Conservation (phyloP, 1,140 invertebrate species). For the Caenorhabditis elegans region DNA sequence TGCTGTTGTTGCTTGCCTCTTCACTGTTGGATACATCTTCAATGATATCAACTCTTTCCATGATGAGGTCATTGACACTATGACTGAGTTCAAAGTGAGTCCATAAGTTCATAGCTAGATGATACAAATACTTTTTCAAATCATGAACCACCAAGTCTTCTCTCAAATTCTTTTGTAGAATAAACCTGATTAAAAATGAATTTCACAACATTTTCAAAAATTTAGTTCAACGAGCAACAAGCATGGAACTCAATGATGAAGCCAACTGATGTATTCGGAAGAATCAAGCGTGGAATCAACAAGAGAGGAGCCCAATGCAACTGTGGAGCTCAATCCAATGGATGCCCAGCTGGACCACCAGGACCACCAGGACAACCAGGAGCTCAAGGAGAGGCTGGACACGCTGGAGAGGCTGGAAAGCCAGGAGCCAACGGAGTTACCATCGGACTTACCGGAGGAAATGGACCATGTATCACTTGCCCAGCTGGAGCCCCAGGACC, state of each 20-base stretch:
- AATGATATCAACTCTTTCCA: constrained; percentile 53
- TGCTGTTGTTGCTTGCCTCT: constrained; percentile 45
- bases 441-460: not conserved
- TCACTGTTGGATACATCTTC: constrained; percentile 51
- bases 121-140: too few species aligned
- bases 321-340: not conserved
- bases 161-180: too few species aligned
- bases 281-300: constrained; percentile 35
- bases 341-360: constrained; percentile 36
- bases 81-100: constrained; percentile 52
- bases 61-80: constrained; percentile 50
- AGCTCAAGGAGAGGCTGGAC: constrained; percentile 24
- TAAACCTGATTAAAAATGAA: too few species aligned
- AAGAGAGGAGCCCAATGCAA: constrained; percentile 20
- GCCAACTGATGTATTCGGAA: not conserved
- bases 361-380: constrained; percentile 39
- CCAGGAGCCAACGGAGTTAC: constrained; percentile 21
- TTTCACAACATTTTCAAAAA: not conserved
- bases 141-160: too few species aligned
- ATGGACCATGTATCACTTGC: constrained; percentile 15
- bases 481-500: constrained; percentile 38
- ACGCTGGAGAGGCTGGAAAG: constrained; percentile 40
- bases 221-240: constrained; percentile 40
- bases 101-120: not conserved
- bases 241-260: constrained; percentile 48